phyloP scores from a whole-genome alignment of 1,140 invertebrate genomes.

The Cyrtorhinus lividipennis region DNA sequence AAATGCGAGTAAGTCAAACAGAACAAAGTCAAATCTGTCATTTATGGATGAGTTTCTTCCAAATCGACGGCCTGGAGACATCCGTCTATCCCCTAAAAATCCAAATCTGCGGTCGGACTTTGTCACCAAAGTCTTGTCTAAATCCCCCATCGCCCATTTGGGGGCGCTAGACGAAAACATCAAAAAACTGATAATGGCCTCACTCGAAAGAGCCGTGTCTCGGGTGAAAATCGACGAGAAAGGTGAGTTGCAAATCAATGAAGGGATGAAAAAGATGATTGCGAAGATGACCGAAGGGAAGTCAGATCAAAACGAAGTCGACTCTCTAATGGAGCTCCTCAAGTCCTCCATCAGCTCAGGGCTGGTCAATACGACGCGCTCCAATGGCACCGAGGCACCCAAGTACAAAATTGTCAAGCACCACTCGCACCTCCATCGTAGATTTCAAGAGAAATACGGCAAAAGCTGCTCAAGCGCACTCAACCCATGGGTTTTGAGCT shows the following conservation, averaged over 20 bases:
- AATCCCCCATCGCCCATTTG: neutral
- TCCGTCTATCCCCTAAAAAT: neutral
- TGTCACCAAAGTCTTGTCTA: neutral
- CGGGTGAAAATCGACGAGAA: neutral
- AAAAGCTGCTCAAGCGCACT: no score
- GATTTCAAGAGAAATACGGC: neutral
- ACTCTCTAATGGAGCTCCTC: neutral
- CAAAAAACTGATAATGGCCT: neutral
- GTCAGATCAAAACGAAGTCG: neutral
- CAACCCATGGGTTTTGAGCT: no score
- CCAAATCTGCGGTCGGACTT: neutral
- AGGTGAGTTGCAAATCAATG: neutral
- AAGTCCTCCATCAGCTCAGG: neutral
- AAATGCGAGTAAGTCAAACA: neutral
- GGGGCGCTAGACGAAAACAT: neutral
- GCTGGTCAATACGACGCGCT: neutral
- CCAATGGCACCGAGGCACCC: neutral
- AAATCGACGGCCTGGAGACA: neutral
- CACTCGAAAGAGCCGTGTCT: neutral
- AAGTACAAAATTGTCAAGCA: neutral
- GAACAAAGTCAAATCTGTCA: neutral
- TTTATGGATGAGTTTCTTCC: no score
- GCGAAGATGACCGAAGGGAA: neutral
- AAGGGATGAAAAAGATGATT: neutral
- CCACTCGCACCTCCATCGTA: neutral